phyloP scores from a whole-genome alignment of 2,797 vertebrate genomes.

The Pristis pectinata region DNA sequence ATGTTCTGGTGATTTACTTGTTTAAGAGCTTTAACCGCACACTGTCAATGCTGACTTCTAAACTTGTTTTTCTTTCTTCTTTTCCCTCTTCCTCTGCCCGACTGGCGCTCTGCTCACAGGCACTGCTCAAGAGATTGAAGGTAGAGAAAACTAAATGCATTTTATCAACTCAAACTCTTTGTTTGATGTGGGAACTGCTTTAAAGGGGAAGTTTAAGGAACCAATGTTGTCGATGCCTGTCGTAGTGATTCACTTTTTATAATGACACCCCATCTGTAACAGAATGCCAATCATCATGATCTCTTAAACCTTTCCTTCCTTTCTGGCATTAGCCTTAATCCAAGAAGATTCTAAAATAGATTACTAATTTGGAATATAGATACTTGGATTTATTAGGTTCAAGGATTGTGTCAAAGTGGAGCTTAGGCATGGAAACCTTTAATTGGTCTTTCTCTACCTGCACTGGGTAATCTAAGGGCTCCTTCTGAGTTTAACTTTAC shows the following conservation, averaged over 20 bases:
- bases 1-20: not conserved
- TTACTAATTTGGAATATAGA: not conserved
- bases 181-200: not conserved
- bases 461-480: not conserved
- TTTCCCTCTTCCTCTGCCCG: constrained; percentile 43
- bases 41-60: constrained; percentile 45
- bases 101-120: constrained; percentile 55
- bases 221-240: not conserved
- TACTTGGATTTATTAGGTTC: not conserved
- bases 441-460: not conserved
- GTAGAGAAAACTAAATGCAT: constrained; percentile 31
- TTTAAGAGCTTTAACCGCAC: not conserved
- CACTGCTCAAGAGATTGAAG: constrained; percentile 60
- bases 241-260: not conserved
- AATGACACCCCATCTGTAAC: too few species aligned
- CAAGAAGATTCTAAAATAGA: not conserved
- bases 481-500: not conserved
- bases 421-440: not conserved
- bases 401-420: not conserved
- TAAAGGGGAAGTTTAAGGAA: not conserved
- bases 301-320: not conserved
- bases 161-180: not conserved
- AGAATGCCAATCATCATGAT: not conserved
- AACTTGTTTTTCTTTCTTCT: constrained; percentile 48
- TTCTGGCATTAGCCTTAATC: not conserved